These are phyloP conservation scores for Terebella lapidaria DNA, from an alignment of 2,888 invertebrate genomes.

Conservation along the genomic window DNA sequence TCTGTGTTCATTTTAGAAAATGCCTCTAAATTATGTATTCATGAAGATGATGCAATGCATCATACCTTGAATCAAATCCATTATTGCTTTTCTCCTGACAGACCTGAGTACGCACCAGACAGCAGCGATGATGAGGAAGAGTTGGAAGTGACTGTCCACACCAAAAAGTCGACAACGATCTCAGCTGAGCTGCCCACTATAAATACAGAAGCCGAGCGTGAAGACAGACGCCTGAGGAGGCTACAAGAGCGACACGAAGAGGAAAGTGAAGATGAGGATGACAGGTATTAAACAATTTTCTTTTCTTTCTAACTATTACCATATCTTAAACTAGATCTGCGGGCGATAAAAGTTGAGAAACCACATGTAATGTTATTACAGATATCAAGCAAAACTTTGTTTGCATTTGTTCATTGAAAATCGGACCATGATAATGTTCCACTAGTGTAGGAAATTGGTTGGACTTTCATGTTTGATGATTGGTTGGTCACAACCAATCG, in stretches of 20 bases:
- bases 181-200: conserved; percentile 24
- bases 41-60: no score
- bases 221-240: conserved; percentile 77
- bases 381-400: neutral
- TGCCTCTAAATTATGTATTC: no score
- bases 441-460: no score
- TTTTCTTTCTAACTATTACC: neutral
- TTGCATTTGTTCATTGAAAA: no score
- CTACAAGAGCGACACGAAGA: conserved; percentile 55
- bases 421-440: no score
- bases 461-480: no score
- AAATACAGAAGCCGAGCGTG: conserved; percentile 57
- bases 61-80: no score
- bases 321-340: no score
- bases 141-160: conserved; percentile 59
- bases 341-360: neutral
- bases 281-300: neutral
- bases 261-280: conserved; percentile 11
- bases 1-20: neutral
- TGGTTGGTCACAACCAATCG: no score
- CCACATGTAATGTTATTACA: neutral
- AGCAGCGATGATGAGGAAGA: conserved; percentile 83
- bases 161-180: conserved; percentile 32
- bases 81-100: no score
- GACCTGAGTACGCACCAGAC: conserved; percentile 83